phyloP scores from a whole-genome alignment of 2,888 invertebrate species.

The Patella caerulea region DNA sequence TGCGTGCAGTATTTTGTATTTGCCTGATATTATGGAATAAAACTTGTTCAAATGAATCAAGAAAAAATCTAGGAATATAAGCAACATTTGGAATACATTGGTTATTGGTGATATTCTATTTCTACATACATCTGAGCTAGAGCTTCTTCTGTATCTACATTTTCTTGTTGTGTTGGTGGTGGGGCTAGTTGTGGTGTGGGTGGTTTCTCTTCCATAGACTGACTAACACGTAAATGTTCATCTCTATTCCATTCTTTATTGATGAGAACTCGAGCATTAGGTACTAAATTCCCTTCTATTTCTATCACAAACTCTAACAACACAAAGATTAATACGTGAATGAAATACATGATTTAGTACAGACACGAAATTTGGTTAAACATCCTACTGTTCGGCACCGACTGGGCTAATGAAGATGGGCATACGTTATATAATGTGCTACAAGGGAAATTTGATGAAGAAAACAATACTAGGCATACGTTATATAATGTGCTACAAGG shows the following conservation, averaged over 20 bases:
- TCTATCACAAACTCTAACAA: constrained; percentile 65
- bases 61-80: too few species aligned
- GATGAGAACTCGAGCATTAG: constrained; percentile 54
- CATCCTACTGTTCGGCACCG: too few species aligned
- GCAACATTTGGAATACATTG: too few species aligned
- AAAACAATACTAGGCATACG: neutral
- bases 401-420: too few species aligned
- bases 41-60: too few species aligned
- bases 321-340: neutral
- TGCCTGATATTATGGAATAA: too few species aligned
- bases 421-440: too few species aligned
- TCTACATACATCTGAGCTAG: neutral
- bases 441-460: too few species aligned
- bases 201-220: constrained; percentile 27
- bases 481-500: too few species aligned
- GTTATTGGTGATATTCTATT: too few species aligned
- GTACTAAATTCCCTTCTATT: constrained; percentile 55
- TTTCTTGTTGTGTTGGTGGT: constrained; percentile 2
- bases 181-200: constrained; percentile 21
- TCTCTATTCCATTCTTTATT: constrained; percentile 50
- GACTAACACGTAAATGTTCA: constrained; percentile 32
- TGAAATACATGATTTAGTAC: too few species aligned
- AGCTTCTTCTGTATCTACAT: constrained; percentile 1
- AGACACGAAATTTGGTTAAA: neutral
- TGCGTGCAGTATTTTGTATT: too few species aligned